Conservation (phyloP, 1,140 invertebrate species). For the Dendrolimus kikuchii region DNA sequence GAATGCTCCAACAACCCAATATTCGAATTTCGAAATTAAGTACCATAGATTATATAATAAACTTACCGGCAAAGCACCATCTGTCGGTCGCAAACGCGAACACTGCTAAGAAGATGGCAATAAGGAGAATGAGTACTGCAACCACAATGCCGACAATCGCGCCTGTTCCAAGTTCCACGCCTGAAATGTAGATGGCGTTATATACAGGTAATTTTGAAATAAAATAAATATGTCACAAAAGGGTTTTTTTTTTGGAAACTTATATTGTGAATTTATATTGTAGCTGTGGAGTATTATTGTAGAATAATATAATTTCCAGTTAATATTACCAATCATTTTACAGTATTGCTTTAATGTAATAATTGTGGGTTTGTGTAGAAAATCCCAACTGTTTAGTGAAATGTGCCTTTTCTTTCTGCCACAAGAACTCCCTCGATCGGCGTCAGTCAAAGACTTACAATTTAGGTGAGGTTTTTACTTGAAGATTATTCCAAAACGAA, state of each 20-base stretch:
- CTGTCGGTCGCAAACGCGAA: slow-evolving; percentile 84
- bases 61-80: slow-evolving; percentile 90
- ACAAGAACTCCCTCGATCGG: no score
- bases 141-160: slow-evolving; percentile 84
- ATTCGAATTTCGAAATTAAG: slow-evolving; percentile 6
- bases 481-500: no score
- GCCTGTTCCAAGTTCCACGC: slow-evolving; percentile 79
- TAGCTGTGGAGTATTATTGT: no score
- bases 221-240: not conserved
- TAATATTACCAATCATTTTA: no score
- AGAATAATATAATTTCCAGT: no score
- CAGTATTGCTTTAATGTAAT: no score
- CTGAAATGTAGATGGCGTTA: slow-evolving; percentile 37
- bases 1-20: slow-evolving; percentile 9
- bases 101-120: slow-evolving; percentile 78
- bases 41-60: slow-evolving; percentile 10
- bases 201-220: not conserved
- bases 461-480: no score
- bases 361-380: no score
- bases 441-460: no score
- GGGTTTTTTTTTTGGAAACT: not conserved
- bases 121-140: slow-evolving; percentile 76
- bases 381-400: no score
- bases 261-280: not conserved
- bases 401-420: no score